Evolutionary conservation across 2,888 invertebrate genomes (phyloP), one percentile per base, ranked within the genome.

Genomic region (Eledone cirrhosa): DNA sequence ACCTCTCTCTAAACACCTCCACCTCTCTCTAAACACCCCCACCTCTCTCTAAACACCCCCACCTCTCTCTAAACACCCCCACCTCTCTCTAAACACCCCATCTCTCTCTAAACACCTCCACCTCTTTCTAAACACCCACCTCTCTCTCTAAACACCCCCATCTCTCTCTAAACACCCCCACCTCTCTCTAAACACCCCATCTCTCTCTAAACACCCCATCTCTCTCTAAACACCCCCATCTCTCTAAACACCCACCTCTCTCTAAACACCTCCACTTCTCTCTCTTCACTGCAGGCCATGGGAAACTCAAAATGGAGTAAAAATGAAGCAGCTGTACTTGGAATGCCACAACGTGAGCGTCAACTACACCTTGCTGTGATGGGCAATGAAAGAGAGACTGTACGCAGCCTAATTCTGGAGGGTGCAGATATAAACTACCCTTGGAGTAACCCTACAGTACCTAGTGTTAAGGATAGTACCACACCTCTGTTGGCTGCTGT

Each of bases 401-500:
- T 91, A 4, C 84, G 86, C 13, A 80, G 84, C 41, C 84, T 90
- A 69, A 86, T 90, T 31, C 81, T 85, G 11, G 85, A 87, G 47
- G 90, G 90, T 16, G 90, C 90, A 22, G 89, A 91, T 81, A 87
- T 91, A 22, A 90, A 91, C 84, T 90, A 90, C 83, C 91, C 91
- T 0, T 91, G 91, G 90, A 88, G 87, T 79, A 91, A 91, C 80
- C 88, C 90, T 13, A 87, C 89, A 48, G 88, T 90, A 16, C 91
- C 91, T n/a, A 90, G 90, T 84, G 88, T 91, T 27, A 91, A 91
- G 82, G 91, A 91, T 82, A 91, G 91, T 72, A 90, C 89, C 33
- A 91, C 91, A 11, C 91, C 91, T 5, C 85, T 91, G n/a, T 86
- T 90, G 79, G 90, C 91, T 81, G 91, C 91, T 27, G 91, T 91